Base-by-base conservation (phyloP, 2,888 invertebrate genomes). In the Molorchus minor region DNA sequence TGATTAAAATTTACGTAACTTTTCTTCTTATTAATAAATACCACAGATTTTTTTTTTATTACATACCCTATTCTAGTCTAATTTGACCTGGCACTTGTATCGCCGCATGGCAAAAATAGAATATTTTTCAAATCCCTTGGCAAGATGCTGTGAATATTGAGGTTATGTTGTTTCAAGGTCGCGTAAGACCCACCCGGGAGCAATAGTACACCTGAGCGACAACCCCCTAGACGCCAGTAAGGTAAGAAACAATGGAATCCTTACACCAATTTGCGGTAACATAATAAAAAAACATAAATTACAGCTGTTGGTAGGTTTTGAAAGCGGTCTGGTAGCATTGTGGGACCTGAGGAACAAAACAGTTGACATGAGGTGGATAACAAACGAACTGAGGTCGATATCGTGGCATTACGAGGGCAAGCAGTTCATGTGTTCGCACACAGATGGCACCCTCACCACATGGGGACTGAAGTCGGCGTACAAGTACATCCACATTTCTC, bases 381-480 rank as follows among this genome's bases (percentile, higher is more conserved):
- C 90, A 54, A 84, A 86, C 19, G 93, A 93, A 78, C 84, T 97
- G 71, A 88, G 91, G 76, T 95, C 96, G 53, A 88, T 96, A 74
- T 88, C 94, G 65, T 99, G 99, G 99, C 96, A 98, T 81, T 91
- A 93, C 83, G 98, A 99, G 82, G 99, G 98, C 68, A 96, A 96
- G 83, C 93, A 94, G 82, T 94, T 99, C 80, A 93, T 99, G 90
- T 91, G 92, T 71, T 94, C 95, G 74, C 98, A 99, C 82, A 88
- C 88, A 36, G 98, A 99, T 83, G 99, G 99, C 63, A 96, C 95
- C 59, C 87, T 99, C 61, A 92, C 94, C 72, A 94, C 96, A 54
- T 99, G 98, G 98, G 91, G 87, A 75, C 84, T 92, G 61, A 88
- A 91, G 76, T 85, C 86, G 65, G 87, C 89, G 71, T 84, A 87